Conservation (phyloP, 2,113 vertebrate genomes). For the Hyperopisus bebe region DNA sequence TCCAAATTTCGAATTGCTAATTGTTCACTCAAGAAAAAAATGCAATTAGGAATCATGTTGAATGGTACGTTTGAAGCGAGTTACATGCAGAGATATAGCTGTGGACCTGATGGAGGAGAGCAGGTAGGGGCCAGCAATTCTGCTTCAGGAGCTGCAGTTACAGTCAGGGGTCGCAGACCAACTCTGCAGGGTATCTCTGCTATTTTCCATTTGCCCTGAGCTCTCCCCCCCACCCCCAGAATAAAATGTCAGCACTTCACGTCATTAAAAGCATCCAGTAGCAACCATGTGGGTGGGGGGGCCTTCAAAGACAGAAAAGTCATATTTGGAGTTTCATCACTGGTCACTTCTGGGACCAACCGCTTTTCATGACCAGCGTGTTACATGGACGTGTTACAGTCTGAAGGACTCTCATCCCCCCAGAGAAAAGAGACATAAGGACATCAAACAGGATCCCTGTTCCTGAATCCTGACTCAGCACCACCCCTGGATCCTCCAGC, state of each 20-base stretch:
- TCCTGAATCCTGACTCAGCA: neutral
- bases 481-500: neutral
- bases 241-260: neutral
- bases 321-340: neutral
- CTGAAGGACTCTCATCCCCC: neutral
- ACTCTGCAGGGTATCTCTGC: neutral
- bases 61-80: constrained; percentile 25
- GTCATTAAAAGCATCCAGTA: neutral
- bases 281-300: neutral
- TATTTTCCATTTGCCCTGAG: neutral
- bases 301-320: neutral
- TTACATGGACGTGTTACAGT: neutral
- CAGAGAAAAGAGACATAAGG: neutral
- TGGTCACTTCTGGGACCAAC: neutral
- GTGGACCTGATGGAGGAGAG: neutral
- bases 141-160: neutral
- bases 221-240: neutral
- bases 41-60: constrained; percentile 21
- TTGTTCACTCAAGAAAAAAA: constrained; percentile 25
- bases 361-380: neutral
- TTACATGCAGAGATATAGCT: neutral
- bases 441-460: neutral
- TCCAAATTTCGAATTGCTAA: constrained; percentile 19
- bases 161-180: neutral
- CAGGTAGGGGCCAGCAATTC: neutral